Conservation (phyloP, 2,888 invertebrate species). For the Eupithecia subfuscata region DNA sequence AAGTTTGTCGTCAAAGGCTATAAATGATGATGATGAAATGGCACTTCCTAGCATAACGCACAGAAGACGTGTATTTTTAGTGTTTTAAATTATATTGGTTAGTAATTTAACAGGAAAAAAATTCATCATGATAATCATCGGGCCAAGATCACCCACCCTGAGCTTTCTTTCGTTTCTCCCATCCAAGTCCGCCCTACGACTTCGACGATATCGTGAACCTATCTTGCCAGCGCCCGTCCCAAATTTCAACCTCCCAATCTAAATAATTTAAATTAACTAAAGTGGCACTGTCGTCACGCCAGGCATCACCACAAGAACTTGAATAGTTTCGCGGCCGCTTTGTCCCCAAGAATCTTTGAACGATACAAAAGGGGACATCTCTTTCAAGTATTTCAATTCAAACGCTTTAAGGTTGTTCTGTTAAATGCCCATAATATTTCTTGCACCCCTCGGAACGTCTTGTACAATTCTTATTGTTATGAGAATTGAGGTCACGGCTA, state of each 20-base stretch:
- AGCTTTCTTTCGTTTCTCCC: neutral
- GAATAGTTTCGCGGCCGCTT: slow-evolving; percentile 66
- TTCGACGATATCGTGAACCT: neutral
- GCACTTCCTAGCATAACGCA: too few species aligned
- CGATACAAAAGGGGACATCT: slow-evolving; percentile 54
- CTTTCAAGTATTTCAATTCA: slow-evolving; percentile 35
- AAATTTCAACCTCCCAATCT: neutral
- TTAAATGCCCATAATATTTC: slow-evolving; percentile 68
- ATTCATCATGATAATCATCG: neutral
- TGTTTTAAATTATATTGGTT: neutral
- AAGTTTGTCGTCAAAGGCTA: too few species aligned
- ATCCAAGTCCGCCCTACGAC: neutral
- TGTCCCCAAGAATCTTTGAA: slow-evolving; percentile 33
- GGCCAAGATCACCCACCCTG: neutral
- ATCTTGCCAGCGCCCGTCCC: neutral
- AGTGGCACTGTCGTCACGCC: neutral
- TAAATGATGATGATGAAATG: too few species aligned
- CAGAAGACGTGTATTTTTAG: too few species aligned
- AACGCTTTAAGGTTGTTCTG: slow-evolving; percentile 60
- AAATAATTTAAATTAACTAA: neutral
- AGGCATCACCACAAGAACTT: slow-evolving; percentile 34
- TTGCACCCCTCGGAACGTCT: slow-evolving; percentile 37
- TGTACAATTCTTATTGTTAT: slow-evolving; percentile 39
- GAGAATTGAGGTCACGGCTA: slow-evolving; percentile 27
- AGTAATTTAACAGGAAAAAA: neutral